phyloP scores from a whole-genome alignment of 2,888 invertebrate genomes.

The Noctua pronuba region DNA sequence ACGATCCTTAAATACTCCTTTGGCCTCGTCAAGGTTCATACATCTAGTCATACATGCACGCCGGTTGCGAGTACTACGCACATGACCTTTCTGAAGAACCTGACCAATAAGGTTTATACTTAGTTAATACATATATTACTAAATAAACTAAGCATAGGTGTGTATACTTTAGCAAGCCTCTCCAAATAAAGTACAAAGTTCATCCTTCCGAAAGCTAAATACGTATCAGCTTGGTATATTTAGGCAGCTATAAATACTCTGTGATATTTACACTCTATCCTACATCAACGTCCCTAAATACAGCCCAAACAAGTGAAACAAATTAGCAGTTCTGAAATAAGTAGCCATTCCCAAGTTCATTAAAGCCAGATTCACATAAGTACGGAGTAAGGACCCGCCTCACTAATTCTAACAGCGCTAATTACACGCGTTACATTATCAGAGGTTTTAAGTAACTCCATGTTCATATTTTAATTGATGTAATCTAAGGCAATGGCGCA shows the following conservation, averaged over 20 bases:
- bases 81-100: too few species aligned
- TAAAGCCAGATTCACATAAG: slow-evolving; percentile 38
- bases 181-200: slow-evolving; percentile 14
- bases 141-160: too few species aligned
- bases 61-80: too few species aligned
- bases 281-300: slow-evolving; percentile 23
- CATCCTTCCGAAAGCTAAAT: slow-evolving; percentile 8
- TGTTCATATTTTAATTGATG: slow-evolving; percentile 66
- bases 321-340: slow-evolving; percentile 40
- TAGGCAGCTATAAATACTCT: slow-evolving; percentile 22
- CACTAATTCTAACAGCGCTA: slow-evolving; percentile 52
- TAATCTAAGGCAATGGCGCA: slow-evolving; percentile 59
- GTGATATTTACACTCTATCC: slow-evolving; percentile 20
- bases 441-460: slow-evolving; percentile 58
- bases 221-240: slow-evolving; percentile 7
- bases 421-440: slow-evolving; percentile 57
- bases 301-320: slow-evolving; percentile 41
- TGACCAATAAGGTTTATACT: too few species aligned
- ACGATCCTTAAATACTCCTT: too few species aligned
- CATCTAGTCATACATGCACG: too few species aligned
- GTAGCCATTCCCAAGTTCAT: slow-evolving; percentile 33
- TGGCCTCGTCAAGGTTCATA: too few species aligned
- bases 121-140: too few species aligned
- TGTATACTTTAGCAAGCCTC: background rate
- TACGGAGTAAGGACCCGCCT: slow-evolving; percentile 19